These are phyloP conservation scores for Oligia fasciuncula DNA, from an alignment of 2,888 invertebrate genomes.

Conservation along the genomic window DNA sequence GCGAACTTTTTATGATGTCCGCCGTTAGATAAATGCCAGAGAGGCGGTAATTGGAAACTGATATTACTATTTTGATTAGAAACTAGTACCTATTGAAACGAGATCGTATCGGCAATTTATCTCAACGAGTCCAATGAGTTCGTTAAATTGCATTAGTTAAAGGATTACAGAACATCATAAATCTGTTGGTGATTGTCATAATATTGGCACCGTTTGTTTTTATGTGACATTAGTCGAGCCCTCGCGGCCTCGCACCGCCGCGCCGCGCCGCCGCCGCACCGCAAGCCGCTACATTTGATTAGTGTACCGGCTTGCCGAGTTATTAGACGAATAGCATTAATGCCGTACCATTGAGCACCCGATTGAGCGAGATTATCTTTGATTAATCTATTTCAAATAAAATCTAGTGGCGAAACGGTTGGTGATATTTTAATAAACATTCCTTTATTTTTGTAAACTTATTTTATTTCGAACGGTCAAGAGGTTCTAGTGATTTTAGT, in stretches of 20 bases:
- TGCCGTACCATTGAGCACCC: slow-evolving; percentile 13
- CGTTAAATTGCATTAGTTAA: slow-evolving; percentile 42
- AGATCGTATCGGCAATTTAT: slow-evolving; percentile 52
- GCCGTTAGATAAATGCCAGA: slow-evolving; percentile 36
- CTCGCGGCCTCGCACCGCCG: neutral
- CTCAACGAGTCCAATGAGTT: slow-evolving; percentile 40
- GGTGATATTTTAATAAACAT: slow-evolving; percentile 16
- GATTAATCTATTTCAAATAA: slow-evolving; percentile 29
- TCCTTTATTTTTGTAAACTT: slow-evolving; percentile 11
- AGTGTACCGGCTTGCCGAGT: slow-evolving; percentile 43
- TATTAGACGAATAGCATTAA: slow-evolving; percentile 24
- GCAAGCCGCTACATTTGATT: slow-evolving; percentile 2
- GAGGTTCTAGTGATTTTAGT: neutral
- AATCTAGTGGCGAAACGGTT: slow-evolving; percentile 18
- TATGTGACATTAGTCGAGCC: slow-evolving; percentile 18
- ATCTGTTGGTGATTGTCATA: slow-evolving; percentile 59
- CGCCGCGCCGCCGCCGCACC: neutral
- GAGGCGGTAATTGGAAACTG: slow-evolving; percentile 50
- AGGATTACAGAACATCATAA: slow-evolving; percentile 54
- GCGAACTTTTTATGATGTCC: slow-evolving; percentile 41
- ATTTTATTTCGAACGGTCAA: neutral
- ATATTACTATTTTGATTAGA: slow-evolving; percentile 60
- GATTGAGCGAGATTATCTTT: slow-evolving; percentile 35
- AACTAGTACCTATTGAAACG: slow-evolving; percentile 52
- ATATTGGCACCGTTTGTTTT: slow-evolving; percentile 58